Conservation (phyloP, 2,888 invertebrate species). For the Trachelus iudaicus region DNA sequence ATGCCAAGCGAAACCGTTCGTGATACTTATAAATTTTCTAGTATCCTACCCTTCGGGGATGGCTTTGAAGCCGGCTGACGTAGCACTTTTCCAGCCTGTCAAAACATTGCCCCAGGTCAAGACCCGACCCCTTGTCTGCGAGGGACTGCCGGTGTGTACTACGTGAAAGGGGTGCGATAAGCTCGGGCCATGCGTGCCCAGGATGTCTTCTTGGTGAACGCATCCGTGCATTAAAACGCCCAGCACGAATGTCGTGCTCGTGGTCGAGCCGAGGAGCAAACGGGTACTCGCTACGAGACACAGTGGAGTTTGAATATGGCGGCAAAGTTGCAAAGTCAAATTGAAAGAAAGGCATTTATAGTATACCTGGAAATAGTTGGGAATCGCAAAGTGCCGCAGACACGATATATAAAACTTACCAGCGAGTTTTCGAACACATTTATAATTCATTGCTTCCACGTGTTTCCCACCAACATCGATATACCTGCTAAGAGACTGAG, state of each 20-base stretch:
- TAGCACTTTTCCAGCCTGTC: background rate
- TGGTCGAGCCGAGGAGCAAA: conserved; percentile 40
- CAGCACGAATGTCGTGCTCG: conserved; percentile 56
- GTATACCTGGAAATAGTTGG: background rate
- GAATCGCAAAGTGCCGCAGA: background rate
- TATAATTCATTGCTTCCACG: background rate
- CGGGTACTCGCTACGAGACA: conserved; percentile 23
- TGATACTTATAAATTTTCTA: background rate
- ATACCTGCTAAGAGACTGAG: background rate
- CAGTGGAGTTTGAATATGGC: conserved; percentile 29
- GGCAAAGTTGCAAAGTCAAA: conserved; percentile 58
- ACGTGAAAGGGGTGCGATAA: background rate
- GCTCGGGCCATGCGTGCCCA: conserved; percentile 38
- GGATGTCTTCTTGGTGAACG: conserved; percentile 42
- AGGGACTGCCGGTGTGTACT: background rate
- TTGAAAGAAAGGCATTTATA: conserved; percentile 53
- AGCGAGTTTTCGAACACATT: background rate
- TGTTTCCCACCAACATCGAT: background rate
- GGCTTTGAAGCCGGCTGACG: background rate
- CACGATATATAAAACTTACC: background rate
- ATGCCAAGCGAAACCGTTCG: background rate
- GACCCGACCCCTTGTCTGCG: background rate
- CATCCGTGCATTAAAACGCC: conserved; percentile 47
- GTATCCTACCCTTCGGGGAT: background rate
- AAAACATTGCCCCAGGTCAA: background rate